Evolutionary conservation across 2,888 invertebrate species (phyloP).

Genomic region (Hypolimnas misippus): DNA sequence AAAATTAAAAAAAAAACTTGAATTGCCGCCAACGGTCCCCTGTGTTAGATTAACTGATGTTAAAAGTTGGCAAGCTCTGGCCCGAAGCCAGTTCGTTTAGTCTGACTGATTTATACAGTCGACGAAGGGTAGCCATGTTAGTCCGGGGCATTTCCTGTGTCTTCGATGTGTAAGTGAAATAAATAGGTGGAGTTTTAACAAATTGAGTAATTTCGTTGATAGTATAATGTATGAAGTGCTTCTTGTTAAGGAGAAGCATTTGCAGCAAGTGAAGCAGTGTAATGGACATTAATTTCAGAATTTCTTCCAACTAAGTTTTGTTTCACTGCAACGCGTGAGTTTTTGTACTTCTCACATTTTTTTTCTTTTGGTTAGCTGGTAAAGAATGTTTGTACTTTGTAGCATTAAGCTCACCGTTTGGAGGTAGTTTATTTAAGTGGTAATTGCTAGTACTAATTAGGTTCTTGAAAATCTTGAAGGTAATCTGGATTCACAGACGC

Average conservation of each 20-base stretch:
- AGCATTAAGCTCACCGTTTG: too few relatives aligned
- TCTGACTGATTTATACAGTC: conserved; percentile 27
- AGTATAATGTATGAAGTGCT: neutral
- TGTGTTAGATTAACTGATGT: conserved; percentile 76
- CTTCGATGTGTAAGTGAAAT: conserved; percentile 27
- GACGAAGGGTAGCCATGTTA: conserved; percentile 28
- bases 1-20: conserved; percentile 67
- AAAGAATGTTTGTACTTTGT: neutral
- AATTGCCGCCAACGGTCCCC: conserved; percentile 64
- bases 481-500: too few relatives aligned
- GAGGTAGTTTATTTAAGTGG: neutral
- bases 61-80: conserved; percentile 53
- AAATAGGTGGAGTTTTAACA: conserved; percentile 9
- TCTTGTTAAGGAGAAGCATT: neutral
- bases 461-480: neutral
- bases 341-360: too few relatives aligned
- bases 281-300: too few relatives aligned
- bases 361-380: neutral
- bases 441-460: neutral
- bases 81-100: conserved; percentile 26
- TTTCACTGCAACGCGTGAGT: too few relatives aligned
- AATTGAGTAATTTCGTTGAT: conserved; percentile 5
- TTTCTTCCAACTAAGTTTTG: too few relatives aligned
- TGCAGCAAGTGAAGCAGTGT: too few relatives aligned
- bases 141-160: conserved; percentile 24